A percentile compares a stretch with the other conserved stretches of the same genome.
Conservation (phyloP, 1,140 invertebrate genomes). For the Solen grandis region DNA sequence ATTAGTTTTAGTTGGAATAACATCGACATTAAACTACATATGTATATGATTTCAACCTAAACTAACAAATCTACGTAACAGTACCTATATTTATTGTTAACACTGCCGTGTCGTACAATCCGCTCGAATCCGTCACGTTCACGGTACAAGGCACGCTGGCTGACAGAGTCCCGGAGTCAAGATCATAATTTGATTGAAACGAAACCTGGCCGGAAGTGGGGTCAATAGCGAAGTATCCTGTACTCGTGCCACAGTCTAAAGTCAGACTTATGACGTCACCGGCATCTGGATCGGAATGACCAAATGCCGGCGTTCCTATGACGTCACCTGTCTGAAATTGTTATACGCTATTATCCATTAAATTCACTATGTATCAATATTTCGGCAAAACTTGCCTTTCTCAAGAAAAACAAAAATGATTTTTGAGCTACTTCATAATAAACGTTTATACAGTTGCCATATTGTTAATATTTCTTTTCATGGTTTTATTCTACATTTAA, state of each 20-base stretch:
- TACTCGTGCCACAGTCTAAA: conserved; percentile 22
- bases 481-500: too few species aligned
- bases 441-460: too few species aligned
- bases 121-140: conserved; percentile 5
- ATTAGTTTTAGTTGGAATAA: too few species aligned
- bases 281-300: conserved; percentile 15
- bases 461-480: too few species aligned
- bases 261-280: not conserved
- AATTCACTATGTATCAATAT: too few species aligned
- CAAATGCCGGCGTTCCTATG: conserved; percentile 23
- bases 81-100: conserved; percentile 19
- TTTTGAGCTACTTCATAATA: too few species aligned
- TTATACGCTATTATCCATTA: too few species aligned
- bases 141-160: conserved; percentile 12
- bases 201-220: conserved; percentile 21
- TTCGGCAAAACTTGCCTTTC: too few species aligned
- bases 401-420: too few species aligned
- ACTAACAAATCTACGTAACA: too few species aligned
- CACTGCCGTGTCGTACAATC: conserved; percentile 8
- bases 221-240: conserved; percentile 21
- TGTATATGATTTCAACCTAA: too few species aligned
- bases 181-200: conserved; percentile 30
- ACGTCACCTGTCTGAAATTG: conserved; percentile 20
- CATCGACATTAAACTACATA: too few species aligned
- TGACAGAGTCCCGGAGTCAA: not conserved